Evolutionary conservation across 2,888 invertebrate species (phyloP).

Genomic region (Spodoptera littoralis): DNA sequence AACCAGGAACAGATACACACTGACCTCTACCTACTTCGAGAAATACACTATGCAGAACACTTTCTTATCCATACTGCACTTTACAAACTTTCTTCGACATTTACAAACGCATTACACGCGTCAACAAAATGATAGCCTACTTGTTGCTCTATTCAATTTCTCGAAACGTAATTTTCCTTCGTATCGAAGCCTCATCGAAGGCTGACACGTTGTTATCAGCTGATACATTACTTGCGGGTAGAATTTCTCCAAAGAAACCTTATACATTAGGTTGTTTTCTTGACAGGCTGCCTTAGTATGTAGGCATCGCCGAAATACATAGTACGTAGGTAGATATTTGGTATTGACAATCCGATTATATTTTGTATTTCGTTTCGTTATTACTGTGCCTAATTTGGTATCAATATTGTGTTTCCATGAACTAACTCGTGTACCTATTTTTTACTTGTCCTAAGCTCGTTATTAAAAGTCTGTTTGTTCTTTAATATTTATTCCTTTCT

Average conservation of each 20-base stretch:
- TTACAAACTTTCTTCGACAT: slow-evolving; percentile 3
- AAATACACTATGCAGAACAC: slow-evolving; percentile 4
- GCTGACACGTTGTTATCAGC: slow-evolving; percentile 63
- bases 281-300: slow-evolving; percentile 8
- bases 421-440: no score
- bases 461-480: no score
- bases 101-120: slow-evolving; percentile 26
- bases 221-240: slow-evolving; percentile 59
- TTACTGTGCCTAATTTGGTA: no score
- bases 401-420: no score
- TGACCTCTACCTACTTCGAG: slow-evolving; percentile 18
- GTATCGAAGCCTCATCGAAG: slow-evolving; percentile 65
- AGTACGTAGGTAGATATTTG: slow-evolving; percentile 3
- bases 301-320: slow-evolving; percentile 33
- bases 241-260: slow-evolving; percentile 54
- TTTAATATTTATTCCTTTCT: no score
- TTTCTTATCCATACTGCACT: slow-evolving; percentile 8
- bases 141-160: slow-evolving; percentile 47
- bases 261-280: slow-evolving; percentile 32
- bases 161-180: slow-evolving; percentile 60
- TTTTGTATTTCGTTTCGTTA: neutral
- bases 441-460: no score
- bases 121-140: slow-evolving; percentile 44
- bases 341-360: slow-evolving; percentile 10
- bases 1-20: slow-evolving; percentile 1